Evolutionary conservation across 1,140 invertebrate genomes (phyloP), one percentile per base, ranked within the genome.

Genomic region (Akabosia matsudoensis): DNA sequence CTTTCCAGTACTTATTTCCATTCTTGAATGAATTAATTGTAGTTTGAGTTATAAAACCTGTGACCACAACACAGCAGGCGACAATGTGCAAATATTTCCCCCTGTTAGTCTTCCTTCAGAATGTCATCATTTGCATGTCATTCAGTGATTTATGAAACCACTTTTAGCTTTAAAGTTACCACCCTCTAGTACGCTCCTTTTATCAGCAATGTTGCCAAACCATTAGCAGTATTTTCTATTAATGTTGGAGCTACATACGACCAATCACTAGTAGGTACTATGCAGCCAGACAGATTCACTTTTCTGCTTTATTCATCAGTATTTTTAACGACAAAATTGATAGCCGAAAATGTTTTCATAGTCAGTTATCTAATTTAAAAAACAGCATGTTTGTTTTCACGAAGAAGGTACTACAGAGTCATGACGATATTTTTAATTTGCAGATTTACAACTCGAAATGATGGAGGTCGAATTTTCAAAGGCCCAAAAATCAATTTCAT

Each of bases 111-210:
- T 67, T 67, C 31, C 28, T 24, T n/a, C n/a, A 7, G 31, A 67
- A n/a, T 67, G 28, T 67, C 61, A 67, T 67, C 61, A 67, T 67
- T 28, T 67, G 61, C 24, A 67, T 30, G 61, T 22, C 61, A 67
- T 67, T 31, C 30, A 67, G 4, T 67, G 61, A 67, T 67, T 67
- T 67, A 67, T 67, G 2, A 67, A 67, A 67, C 61, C 61, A 67
- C 61, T 67, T 67, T 31, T 30, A 22, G 28, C 22, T 67, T 67
- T 30, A n/a, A 67, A 2, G 24, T 30, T 30, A 67, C 61, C 61
- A 30, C 61, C 28, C 61, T 31, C 30, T 22, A 30, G 24, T 30
- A 67, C 61, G 61, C 10, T 67, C 30, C 61, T 67, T 67, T 67
- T 61, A n/a, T n/a, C n/a, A n/a, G n/a, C n/a, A n/a, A n/a, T n/a